phyloP scores from a whole-genome alignment of 2,113 vertebrate genomes.

The Oreochromis aureus region DNA sequence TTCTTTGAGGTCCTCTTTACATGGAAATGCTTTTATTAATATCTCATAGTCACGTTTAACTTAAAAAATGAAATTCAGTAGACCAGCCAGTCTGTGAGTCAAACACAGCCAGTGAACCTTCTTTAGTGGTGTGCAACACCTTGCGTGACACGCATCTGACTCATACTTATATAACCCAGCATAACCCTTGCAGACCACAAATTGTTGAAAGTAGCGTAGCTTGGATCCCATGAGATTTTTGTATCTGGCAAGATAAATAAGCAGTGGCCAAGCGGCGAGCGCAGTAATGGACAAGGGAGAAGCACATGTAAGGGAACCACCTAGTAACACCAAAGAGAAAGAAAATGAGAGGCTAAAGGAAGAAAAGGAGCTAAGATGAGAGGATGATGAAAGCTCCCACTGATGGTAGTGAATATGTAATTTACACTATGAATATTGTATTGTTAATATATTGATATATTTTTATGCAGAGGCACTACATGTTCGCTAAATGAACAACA shows the following conservation, averaged over 20 bases:
- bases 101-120: background rate
- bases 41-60: background rate
- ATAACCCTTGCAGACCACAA: background rate
- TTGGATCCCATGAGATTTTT: background rate
- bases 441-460: background rate
- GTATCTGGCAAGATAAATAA: background rate
- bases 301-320: background rate
- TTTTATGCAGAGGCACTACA: background rate
- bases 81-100: background rate
- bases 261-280: background rate
- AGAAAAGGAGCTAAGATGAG: background rate
- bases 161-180: background rate
- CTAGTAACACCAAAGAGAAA: background rate
- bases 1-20: background rate
- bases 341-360: background rate
- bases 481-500: conserved; percentile 25
- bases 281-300: background rate
- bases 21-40: background rate
- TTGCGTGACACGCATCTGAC: background rate
- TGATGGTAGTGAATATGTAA: background rate
- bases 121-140: background rate
- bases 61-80: background rate
- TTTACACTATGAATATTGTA: background rate
- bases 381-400: background rate
- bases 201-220: background rate